Conservation (phyloP, 2,113 vertebrate species). For the Miniopterus natalensis region DNA sequence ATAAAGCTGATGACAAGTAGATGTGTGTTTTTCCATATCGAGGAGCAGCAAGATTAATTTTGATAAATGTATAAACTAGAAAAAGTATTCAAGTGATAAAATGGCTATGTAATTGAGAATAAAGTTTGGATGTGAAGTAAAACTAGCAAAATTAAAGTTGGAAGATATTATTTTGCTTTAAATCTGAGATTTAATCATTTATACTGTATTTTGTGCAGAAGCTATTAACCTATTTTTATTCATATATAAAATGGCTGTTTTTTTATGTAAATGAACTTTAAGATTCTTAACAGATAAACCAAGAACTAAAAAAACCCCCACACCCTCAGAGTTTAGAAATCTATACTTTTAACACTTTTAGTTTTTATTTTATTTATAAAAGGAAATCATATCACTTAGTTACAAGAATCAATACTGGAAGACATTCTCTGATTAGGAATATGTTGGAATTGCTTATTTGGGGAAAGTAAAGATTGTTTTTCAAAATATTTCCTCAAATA, state of each 20-base stretch:
- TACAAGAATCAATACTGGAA: constrained; percentile 42
- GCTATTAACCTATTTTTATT: constrained; percentile 57
- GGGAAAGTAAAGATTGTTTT: background rate
- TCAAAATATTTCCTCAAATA: constrained; percentile 53
- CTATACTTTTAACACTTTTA: constrained; percentile 29
- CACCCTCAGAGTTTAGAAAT: background rate
- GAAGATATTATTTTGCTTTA: constrained; percentile 62
- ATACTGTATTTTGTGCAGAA: constrained; percentile 51
- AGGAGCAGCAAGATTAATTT: constrained; percentile 55
- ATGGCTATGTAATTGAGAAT: constrained; percentile 33
- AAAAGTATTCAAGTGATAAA: constrained; percentile 66
- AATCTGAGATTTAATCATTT: constrained; percentile 50
- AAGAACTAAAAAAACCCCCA: background rate
- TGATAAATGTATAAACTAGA: constrained; percentile 6
- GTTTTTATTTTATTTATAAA: constrained; percentile 64
- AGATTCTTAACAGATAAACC: constrained; percentile 15
- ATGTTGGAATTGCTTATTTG: constrained; percentile 54
- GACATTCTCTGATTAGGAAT: constrained; percentile 38
- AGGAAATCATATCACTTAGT: constrained; percentile 55
- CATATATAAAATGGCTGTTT: constrained; percentile 75
- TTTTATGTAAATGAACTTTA: constrained; percentile 58
- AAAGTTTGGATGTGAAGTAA: constrained; percentile 67
- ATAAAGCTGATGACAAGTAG: constrained; percentile 40
- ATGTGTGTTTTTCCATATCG: constrained; percentile 49
- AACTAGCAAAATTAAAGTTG: constrained; percentile 63